Evolutionary conservation across 2,797 vertebrate genomes (phyloP).

Genomic region (Sebastes nivosus): DNA sequence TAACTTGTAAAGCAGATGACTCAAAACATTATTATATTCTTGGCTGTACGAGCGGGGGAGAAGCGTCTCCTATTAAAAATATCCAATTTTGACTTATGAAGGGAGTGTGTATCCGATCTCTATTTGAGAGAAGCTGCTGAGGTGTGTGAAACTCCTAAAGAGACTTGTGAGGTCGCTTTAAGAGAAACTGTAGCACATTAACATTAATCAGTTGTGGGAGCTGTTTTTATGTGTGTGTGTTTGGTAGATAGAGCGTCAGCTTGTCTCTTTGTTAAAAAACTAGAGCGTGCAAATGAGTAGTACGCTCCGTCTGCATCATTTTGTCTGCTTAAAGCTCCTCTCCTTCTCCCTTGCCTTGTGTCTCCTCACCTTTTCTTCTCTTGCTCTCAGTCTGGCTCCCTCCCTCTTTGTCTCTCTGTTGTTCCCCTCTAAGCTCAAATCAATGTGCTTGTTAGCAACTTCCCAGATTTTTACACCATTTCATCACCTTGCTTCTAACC

Average conservation of each 20-base stretch:
- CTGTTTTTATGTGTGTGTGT: neutral
- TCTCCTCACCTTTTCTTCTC: neutral
- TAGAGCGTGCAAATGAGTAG: slow-evolving; percentile 51
- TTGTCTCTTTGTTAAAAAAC: slow-evolving; percentile 52
- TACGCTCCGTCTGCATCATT: slow-evolving; percentile 43
- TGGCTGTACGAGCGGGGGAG: slow-evolving; percentile 18
- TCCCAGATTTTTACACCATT: slow-evolving; percentile 55
- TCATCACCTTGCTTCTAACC: slow-evolving; percentile 47
- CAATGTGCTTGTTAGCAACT: slow-evolving; percentile 65
- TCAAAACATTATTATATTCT: slow-evolving; percentile 19
- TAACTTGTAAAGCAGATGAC: slow-evolving; percentile 48
- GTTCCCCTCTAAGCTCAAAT: slow-evolving; percentile 53
- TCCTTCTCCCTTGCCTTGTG: neutral
- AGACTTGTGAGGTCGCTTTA: slow-evolving; percentile 9
- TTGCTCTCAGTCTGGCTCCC: neutral
- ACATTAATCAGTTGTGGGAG: slow-evolving; percentile 36
- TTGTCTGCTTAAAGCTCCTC: slow-evolving; percentile 19
- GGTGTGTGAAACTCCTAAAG: slow-evolving; percentile 30
- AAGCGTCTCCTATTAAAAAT: slow-evolving; percentile 30
- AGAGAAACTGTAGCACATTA: slow-evolving; percentile 24
- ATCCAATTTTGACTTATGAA: slow-evolving; percentile 29
- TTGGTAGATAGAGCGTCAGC: slow-evolving; percentile 21
- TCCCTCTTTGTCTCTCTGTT: neutral
- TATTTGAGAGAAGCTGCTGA: slow-evolving; percentile 46
- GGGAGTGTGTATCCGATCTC: neutral